phyloP scores from a whole-genome alignment of 2,888 invertebrate species.

The Glyphotaelius pellucidus region DNA sequence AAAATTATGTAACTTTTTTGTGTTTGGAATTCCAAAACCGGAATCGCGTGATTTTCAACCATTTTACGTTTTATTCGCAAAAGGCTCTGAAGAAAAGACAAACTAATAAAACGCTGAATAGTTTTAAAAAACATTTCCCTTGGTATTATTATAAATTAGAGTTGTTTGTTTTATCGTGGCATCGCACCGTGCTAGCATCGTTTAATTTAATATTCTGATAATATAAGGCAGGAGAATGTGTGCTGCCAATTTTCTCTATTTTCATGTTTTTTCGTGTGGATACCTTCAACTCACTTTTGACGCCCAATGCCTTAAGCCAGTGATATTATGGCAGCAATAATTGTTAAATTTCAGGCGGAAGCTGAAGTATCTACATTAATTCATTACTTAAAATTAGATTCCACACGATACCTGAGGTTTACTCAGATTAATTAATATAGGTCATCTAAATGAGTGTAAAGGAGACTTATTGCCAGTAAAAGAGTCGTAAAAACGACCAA shows the following conservation, averaged over 20 bases:
- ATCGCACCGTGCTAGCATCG: background rate
- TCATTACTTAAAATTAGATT: background rate
- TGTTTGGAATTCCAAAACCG: background rate
- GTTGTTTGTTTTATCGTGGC: background rate
- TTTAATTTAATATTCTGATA: background rate
- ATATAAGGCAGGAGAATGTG: background rate
- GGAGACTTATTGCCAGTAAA: too few species aligned
- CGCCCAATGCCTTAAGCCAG: background rate
- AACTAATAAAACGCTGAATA: background rate
- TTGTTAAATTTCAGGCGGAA: background rate
- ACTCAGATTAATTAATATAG: background rate
- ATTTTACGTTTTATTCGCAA: background rate
- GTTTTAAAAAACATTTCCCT: background rate
- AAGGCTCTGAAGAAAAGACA: background rate
- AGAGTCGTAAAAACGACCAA: too few species aligned
- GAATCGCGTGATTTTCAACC: background rate
- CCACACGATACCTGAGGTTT: background rate
- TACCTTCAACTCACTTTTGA: background rate
- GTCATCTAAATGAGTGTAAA: too few species aligned
- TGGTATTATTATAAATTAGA: background rate
- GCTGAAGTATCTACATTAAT: background rate
- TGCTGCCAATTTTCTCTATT: background rate
- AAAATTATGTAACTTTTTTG: background rate
- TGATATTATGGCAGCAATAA: background rate
- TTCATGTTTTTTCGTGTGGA: background rate